Evolutionary conservation across 2,797 vertebrate species (phyloP).

Genomic region (Florisuga fusca): DNA sequence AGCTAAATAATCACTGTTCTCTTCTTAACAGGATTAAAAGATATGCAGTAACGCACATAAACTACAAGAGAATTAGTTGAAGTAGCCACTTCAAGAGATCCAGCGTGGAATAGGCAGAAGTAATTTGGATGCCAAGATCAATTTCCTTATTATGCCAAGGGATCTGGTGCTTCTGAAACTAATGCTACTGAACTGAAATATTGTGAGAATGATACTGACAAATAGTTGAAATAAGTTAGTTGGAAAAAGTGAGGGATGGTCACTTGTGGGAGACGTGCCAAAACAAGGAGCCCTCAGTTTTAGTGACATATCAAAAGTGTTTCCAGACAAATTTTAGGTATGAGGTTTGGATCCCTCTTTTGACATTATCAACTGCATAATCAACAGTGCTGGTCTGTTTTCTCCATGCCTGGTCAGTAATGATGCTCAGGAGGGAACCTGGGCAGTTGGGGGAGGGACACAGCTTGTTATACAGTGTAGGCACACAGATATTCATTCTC

Average conservation of each 20-base stretch:
- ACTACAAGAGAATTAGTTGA: slow-evolving; percentile 44
- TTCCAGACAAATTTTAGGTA: not conserved
- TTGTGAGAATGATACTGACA: not conserved
- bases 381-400: not conserved
- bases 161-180: slow-evolving; percentile 16
- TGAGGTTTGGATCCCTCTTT: not conserved
- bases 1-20: slow-evolving; percentile 56
- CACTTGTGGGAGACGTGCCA: not conserved
- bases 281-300: not conserved
- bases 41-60: slow-evolving; percentile 24
- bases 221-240: not conserved
- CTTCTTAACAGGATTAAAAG: slow-evolving; percentile 70
- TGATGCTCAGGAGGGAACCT: not conserved
- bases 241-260: not conserved
- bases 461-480: not conserved
- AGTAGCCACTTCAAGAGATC: slow-evolving; percentile 42
- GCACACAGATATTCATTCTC: not conserved
- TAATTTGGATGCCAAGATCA: slow-evolving; percentile 39
- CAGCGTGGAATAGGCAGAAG: slow-evolving; percentile 17
- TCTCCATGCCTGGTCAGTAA: not conserved
- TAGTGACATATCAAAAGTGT: not conserved
- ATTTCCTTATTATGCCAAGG: slow-evolving; percentile 29
- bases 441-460: accelerated
- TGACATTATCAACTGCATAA: not conserved
- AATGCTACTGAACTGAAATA: not conserved